Conservation (phyloP, 1,140 invertebrate genomes). For the Scaptomyza hsui region DNA sequence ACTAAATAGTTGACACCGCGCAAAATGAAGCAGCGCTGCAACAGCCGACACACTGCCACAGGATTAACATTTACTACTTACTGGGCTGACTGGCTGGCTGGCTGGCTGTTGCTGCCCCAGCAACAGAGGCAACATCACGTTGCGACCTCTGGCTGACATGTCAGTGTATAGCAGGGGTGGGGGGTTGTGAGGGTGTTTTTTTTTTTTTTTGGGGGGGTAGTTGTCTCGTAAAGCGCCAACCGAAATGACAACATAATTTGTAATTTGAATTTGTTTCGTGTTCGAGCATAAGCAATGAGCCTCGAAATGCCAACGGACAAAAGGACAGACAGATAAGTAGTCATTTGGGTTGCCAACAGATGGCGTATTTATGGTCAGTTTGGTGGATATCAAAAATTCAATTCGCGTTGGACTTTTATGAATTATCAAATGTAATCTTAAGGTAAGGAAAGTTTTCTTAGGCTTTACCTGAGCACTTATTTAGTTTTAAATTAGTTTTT, state of each 20-base stretch:
- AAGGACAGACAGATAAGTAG: background rate
- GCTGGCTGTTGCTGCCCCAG: background rate
- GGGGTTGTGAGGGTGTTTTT: background rate
- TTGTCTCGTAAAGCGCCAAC: slow-evolving; percentile 59
- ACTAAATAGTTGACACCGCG: slow-evolving; percentile 80
- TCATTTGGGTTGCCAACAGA: slow-evolving; percentile 7
- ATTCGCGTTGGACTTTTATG: slow-evolving; percentile 14
- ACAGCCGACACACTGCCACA: slow-evolving; percentile 42
- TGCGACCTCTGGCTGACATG: slow-evolving; percentile 5
- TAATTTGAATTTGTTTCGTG: slow-evolving; percentile 83
- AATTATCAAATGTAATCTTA: background rate
- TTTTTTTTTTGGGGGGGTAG: slow-evolving; percentile 7
- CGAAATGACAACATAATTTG: slow-evolving; percentile 81
- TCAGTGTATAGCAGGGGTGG: slow-evolving; percentile 10
- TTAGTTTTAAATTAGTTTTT: slow-evolving; percentile 1
- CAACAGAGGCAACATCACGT: slow-evolving; percentile 20
- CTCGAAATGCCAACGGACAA: slow-evolving; percentile 1
- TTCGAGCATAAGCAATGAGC: slow-evolving; percentile 79
- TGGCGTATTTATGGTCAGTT: slow-evolving; percentile 7
- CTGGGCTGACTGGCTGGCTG: no score
- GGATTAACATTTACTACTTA: slow-evolving; percentile 42
- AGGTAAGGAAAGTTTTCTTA: background rate
- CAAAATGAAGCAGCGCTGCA: slow-evolving; percentile 50
- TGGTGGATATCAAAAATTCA: slow-evolving; percentile 26
- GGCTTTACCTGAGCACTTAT: background rate